Base-by-base conservation (phyloP, 2,888 invertebrate genomes). In the Microctonus brassicae region DNA sequence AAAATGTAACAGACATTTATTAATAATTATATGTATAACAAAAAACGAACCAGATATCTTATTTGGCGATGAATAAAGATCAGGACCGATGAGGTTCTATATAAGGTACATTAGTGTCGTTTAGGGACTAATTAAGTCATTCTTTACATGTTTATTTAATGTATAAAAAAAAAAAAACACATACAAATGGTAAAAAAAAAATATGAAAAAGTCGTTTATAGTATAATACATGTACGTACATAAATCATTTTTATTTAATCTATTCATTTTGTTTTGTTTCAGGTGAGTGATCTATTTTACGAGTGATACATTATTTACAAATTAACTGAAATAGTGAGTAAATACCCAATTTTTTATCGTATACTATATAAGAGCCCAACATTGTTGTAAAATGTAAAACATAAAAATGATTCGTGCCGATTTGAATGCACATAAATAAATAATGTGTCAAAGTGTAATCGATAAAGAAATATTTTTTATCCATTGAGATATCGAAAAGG, bases 381-480 rank as follows among this genome's bases (percentile, higher is more conserved):
- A 39, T 3, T 13, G 1, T 39, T 13, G n/a, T n/a, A 39, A 11
- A 13, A n/a, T 39, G 39, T n/a, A 11, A 3, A 6, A 1, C n/a
- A 39, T 5, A 36, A 13, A 39, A 5, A 39, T n/a, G 11, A 39
- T 39, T n/a, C 3, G 4, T n/a, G n/a, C 3, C 39, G n/a, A n/a
- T 39, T 39, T 39, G 39, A 39, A 39, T 39, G 0, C 6, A 39
- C n/a, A n/a, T 11, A 13, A n/a, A 39, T 39, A 5, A 39, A 39
- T 39, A 4, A 39, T 4, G n/a, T 13, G n/a, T 29, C n/a, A 7
- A 33, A 33, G 58, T 33, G 33, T 7, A 13, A 58, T 33, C 29
- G 17, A 60, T 60, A 2, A 20, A 17, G 20, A 20, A 34, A 34
- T 60, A 22, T 34, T 4, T 58, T 68, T 68, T 68, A 68, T 68